phyloP scores from a whole-genome alignment of 35 echinoderm and acorn worm species.

The Apostichopus parvimensis region DNA sequence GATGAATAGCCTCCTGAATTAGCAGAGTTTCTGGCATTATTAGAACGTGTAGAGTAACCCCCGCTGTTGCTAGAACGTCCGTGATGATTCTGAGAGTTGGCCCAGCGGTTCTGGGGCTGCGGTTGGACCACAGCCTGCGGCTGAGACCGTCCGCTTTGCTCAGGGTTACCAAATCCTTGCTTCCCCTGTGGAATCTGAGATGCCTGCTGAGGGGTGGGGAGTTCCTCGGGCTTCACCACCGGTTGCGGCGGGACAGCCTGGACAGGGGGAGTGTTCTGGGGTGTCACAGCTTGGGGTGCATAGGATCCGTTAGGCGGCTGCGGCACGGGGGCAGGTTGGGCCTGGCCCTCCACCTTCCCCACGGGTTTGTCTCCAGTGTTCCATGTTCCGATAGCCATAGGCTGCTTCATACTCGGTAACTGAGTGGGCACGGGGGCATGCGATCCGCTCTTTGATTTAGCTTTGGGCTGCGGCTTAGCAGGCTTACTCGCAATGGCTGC shows the following conservation, averaged over 20 bases:
- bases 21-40: constrained; percentile 59
- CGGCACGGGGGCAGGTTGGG: constrained; percentile 53
- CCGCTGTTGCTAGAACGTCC: constrained; percentile 48
- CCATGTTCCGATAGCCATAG: constrained; percentile 98
- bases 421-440: constrained; percentile 99
- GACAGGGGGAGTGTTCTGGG: constrained; percentile 43
- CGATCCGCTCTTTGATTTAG: constrained; percentile 81
- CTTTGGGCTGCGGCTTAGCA: constrained; percentile 90
- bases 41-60: constrained; percentile 62
- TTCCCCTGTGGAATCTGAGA: constrained; percentile 60
- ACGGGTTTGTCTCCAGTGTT: constrained; percentile 80
- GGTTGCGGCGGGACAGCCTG: constrained; percentile 67
- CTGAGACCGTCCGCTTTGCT: constrained; percentile 52
- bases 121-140: constrained; percentile 77
- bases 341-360: constrained; percentile 35
- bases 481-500: constrained; percentile 98
- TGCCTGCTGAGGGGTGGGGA: constrained; percentile 59
- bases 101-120: constrained; percentile 75
- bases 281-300: constrained; percentile 62
- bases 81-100: constrained; percentile 1
- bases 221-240: constrained; percentile 62
- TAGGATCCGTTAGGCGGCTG: constrained; percentile 52
- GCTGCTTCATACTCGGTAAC: constrained; percentile 94
- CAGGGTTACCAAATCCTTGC: constrained; percentile 44
- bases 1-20: constrained; percentile 55